Evolutionary conservation across 2,888 invertebrate species (phyloP).

Genomic region (Calameuta filiformis): DNA sequence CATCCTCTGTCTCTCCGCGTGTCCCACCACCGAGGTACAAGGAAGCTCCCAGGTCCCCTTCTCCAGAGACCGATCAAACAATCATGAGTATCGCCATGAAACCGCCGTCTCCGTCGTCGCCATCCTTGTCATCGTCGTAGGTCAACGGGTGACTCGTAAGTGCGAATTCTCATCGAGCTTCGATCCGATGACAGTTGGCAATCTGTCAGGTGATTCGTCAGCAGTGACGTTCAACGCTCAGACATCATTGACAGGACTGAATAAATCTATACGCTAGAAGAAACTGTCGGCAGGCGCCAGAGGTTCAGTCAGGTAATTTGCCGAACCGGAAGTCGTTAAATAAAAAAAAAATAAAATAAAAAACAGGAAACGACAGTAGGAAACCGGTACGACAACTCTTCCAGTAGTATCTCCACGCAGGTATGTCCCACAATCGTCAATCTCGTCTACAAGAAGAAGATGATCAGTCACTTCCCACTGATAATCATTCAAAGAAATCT

Average conservation of each 20-base stretch:
- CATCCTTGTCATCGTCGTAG: not conserved
- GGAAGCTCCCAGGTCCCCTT: conserved; percentile 28
- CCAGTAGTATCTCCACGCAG: not conserved
- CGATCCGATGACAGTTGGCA: not conserved
- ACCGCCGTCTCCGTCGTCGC: not conserved
- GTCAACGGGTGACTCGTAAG: not conserved
- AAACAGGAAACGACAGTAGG: not conserved
- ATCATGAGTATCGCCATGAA: conserved; percentile 21
- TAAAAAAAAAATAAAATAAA: not conserved
- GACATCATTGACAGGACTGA: not conserved
- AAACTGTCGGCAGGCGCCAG: not conserved
- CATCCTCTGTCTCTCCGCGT: not conserved
- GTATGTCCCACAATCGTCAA: not conserved
- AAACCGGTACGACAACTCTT: not conserved
- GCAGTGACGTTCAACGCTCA: not conserved
- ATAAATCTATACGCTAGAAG: not conserved
- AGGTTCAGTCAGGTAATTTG: not conserved
- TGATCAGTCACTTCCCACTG: not conserved
- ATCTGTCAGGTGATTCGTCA: not conserved
- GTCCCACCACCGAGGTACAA: conserved; percentile 13
- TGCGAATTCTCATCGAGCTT: not conserved
- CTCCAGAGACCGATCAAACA: conserved; percentile 35
- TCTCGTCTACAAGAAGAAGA: not conserved
- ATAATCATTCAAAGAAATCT: not conserved
- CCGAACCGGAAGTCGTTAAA: not conserved